Evolutionary conservation across 2,797 vertebrate species (phyloP).

Genomic region (Rhabdomys pumilio): DNA sequence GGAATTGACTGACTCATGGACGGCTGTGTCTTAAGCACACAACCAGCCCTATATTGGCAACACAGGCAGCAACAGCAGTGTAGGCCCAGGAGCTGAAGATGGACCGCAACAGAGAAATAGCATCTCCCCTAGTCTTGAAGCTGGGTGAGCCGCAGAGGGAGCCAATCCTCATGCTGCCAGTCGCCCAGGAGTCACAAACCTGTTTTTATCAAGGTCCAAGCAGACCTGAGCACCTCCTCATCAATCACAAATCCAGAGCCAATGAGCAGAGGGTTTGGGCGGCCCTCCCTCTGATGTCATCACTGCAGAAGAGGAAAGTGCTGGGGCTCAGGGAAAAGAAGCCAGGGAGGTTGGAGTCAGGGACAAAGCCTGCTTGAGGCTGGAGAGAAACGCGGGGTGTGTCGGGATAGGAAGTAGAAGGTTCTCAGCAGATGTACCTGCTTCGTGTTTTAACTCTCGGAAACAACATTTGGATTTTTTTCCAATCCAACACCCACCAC

Average conservation of each 20-base stretch:
- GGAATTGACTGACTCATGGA: slow-evolving; percentile 97
- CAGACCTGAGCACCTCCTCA: slow-evolving; percentile 71
- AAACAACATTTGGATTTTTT: not conserved
- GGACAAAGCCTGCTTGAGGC: not conserved
- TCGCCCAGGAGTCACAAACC: not conserved
- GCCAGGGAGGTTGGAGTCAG: not conserved
- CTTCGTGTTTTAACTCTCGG: not conserved
- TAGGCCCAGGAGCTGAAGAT: slow-evolving; percentile 71
- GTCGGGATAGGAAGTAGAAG: fast-evolving
- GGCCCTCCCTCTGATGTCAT: not conserved
- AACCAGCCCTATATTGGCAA: slow-evolving; percentile 92
- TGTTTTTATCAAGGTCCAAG: not conserved
- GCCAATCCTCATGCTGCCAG: not conserved
- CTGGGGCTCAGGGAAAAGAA: not conserved
- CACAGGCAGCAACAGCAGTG: slow-evolving; percentile 79
- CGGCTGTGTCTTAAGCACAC: slow-evolving; percentile 97
- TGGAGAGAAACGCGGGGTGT: not conserved
- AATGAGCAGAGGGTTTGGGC: not conserved
- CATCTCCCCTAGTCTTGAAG: fast-evolving
- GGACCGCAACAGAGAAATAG: not conserved
- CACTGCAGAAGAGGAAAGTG: not conserved
- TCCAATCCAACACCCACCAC: not conserved
- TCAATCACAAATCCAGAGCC: slow-evolving; percentile 70
- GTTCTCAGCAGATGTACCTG: too few species aligned
- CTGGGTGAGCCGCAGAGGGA: not conserved